Evolutionary conservation across 2,888 invertebrate species (phyloP).

Genomic region (Laothoe populi): DNA sequence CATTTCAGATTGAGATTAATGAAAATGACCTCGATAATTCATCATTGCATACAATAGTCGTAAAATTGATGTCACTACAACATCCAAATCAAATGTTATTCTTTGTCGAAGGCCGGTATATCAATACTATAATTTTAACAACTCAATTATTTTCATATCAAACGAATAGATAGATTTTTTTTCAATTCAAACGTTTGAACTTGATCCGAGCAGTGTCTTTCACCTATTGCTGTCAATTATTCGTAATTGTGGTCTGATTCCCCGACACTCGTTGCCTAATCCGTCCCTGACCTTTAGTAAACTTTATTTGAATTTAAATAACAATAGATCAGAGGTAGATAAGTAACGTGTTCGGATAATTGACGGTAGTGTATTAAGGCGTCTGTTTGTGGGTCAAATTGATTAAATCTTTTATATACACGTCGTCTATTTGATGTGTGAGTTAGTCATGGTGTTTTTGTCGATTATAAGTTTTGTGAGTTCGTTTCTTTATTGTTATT

Average conservation of each 20-base stretch:
- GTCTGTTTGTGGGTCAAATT: conserved; percentile 24
- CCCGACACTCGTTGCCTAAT: conserved; percentile 25
- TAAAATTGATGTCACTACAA: conserved; percentile 4
- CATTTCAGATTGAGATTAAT: not conserved
- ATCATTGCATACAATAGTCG: not conserved
- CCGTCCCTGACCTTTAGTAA: conserved; percentile 30
- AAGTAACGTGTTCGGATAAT: conserved; percentile 29
- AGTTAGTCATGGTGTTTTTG: conserved; percentile 6
- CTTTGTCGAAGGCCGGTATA: conserved; percentile 4
- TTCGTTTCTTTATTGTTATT: too few species aligned
- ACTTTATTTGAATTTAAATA: conserved; percentile 28
- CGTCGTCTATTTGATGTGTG: conserved; percentile 13
- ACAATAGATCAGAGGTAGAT: conserved; percentile 30
- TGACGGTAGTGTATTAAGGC: conserved; percentile 26
- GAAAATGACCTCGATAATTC: conserved; percentile 2
- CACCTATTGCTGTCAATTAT: conserved; percentile 31
- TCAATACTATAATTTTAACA: conserved; percentile 13
- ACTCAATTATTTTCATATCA: conserved; percentile 14
- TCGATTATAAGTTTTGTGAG: not conserved
- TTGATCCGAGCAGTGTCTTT: conserved; percentile 28
- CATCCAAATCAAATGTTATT: conserved; percentile 8
- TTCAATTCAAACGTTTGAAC: conserved; percentile 21
- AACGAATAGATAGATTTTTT: conserved; percentile 12
- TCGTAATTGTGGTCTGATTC: conserved; percentile 29
- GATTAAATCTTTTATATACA: conserved; percentile 24